These are phyloP conservation scores for Diaphora mendica DNA, from an alignment of 2,888 invertebrate genomes.

Conservation along the genomic window DNA sequence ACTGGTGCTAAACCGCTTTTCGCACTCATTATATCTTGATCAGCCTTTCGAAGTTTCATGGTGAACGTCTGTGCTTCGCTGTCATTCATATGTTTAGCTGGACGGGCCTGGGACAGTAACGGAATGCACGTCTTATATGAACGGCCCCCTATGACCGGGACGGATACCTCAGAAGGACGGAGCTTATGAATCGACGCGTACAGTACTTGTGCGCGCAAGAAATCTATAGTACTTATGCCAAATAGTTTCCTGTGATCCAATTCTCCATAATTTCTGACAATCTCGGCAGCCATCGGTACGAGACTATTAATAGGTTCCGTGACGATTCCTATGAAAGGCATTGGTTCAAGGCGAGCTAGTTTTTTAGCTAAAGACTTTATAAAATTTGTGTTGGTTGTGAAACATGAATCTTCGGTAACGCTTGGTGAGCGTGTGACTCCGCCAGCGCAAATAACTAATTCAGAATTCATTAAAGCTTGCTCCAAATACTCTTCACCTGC, in stretches of 20 bases:
- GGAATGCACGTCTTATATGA: constrained; percentile 91
- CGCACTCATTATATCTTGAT: constrained; percentile 87
- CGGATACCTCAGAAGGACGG: constrained; percentile 88
- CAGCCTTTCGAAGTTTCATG: constrained; percentile 84
- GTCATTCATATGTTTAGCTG: constrained; percentile 79
- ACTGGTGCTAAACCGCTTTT: constrained; percentile 87
- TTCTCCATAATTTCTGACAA: constrained; percentile 70
- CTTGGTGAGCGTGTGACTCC: constrained; percentile 88
- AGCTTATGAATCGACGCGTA: constrained; percentile 88
- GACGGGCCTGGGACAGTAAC: constrained; percentile 90
- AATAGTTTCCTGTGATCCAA: constrained; percentile 89
- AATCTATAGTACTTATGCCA: constrained; percentile 91
- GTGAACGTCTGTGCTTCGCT: constrained; percentile 72
- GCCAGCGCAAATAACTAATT: constrained; percentile 89
- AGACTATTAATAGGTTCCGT: constrained; percentile 80
- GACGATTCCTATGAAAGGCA: constrained; percentile 76
- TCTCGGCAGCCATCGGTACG: constrained; percentile 79
- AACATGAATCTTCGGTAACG: constrained; percentile 86
- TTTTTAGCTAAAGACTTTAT: constrained; percentile 65
- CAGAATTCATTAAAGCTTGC: constrained; percentile 81
- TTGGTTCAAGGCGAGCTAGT: constrained; percentile 63
- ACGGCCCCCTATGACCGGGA: constrained; percentile 93
- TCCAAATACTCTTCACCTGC: constrained; percentile 64
- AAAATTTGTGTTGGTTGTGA: constrained; percentile 79
- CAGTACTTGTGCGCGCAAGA: constrained; percentile 91